A percentile compares a stretch with the other conserved stretches of the same genome.
Conservation (phyloP, 2,888 invertebrate species). For the Agrochola circellaris region DNA sequence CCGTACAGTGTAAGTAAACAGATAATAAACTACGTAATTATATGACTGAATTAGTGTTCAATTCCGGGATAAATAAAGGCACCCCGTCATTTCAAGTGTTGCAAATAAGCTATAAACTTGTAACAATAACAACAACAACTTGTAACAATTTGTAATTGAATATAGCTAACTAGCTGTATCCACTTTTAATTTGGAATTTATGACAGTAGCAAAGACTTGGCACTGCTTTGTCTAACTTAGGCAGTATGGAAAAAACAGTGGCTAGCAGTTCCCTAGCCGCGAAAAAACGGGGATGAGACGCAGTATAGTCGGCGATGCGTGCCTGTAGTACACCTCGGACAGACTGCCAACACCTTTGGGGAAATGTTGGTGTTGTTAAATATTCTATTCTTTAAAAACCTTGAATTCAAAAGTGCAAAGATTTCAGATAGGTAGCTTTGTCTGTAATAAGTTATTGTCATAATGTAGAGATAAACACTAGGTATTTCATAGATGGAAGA, state of each 20-base stretch:
- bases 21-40: neutral
- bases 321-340: neutral
- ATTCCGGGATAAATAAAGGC: neutral
- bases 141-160: too few relatives aligned
- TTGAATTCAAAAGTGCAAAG: neutral
- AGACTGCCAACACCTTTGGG: neutral
- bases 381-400: neutral
- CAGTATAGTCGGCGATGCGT: too few relatives aligned
- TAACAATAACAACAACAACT: too few relatives aligned
- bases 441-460: too few relatives aligned
- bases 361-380: neutral
- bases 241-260: neutral
- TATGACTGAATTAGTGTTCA: constrained; percentile 9
- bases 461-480: too few relatives aligned
- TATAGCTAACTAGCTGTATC: too few relatives aligned
- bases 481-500: too few relatives aligned
- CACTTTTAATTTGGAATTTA: too few relatives aligned
- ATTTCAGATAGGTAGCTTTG: too few relatives aligned
- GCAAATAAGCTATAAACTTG: neutral
- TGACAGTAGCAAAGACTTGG: neutral
- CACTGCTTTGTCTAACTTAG: neutral
- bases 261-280: neutral
- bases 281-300: neutral
- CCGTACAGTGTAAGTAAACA: constrained; percentile 13
- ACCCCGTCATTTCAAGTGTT: neutral